Evolutionary conservation across 2,888 invertebrate genomes (phyloP).

Genomic region (Gibbula magus): DNA sequence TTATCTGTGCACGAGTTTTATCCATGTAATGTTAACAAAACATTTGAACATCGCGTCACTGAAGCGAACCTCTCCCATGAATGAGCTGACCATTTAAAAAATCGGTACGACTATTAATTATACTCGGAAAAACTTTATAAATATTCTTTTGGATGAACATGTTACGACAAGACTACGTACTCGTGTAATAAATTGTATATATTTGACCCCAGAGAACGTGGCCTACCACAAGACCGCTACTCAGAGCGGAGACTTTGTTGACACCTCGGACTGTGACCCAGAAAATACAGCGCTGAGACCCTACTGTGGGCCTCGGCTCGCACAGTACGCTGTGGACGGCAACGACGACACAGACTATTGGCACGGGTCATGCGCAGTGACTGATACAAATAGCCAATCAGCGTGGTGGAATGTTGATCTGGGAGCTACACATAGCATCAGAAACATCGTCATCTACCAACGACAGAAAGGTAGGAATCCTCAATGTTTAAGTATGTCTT

Average conservation of each 20-base stretch:
- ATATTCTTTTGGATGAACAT: no score
- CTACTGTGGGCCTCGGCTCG: not conserved
- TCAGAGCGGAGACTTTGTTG: not conserved
- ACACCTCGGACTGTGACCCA: not conserved
- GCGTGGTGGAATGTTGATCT: slow-evolving; percentile 2
- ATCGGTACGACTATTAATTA: no score
- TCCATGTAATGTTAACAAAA: no score
- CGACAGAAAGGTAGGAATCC: no score
- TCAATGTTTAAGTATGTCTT: no score
- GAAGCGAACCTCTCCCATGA: no score
- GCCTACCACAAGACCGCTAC: not conserved
- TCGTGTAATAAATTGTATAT: not conserved
- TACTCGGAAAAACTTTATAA: no score
- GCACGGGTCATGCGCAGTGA: slow-evolving; percentile 10
- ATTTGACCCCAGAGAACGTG: not conserved
- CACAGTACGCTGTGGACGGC: slow-evolving; percentile 6
- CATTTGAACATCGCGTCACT: no score
- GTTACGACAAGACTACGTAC: no score
- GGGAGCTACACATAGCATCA: not conserved
- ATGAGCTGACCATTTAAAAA: no score
- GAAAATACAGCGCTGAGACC: not conserved
- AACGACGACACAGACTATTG: not conserved
- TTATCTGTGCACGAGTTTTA: no score
- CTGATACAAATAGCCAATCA: not conserved
- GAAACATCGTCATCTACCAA: not conserved